Evolutionary conservation across 2,113 vertebrate genomes (phyloP), one percentile per base, ranked within the genome.

Genomic region (Baryphthengus martii): DNA sequence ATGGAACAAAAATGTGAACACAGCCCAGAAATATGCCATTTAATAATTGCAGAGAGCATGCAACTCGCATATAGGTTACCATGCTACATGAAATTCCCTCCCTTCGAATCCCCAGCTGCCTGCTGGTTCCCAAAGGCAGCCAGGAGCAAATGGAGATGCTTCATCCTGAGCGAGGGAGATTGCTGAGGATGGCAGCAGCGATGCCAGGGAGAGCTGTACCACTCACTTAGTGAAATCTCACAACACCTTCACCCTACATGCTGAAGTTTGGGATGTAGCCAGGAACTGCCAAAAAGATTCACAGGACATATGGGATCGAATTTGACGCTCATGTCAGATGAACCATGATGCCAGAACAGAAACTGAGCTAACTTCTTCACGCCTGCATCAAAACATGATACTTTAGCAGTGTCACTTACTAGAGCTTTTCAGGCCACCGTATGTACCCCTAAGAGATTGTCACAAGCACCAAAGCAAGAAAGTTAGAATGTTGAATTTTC

Each of bases 271-370:
- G 92, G 94, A 74, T 10, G 39, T n/a, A 70, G 95, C 94, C 96
- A 97, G 91, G 78, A 96, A 44, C 95, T 96, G 96, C 95, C 95
- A 94, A n/a, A 93, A 83, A 93, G 80, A 96, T 97, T 97, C 95
- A 94, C 95, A 95, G 93, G 90, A 85, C 94, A 96, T 93, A 94
- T 96, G 95, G 95, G 93, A 94, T 96, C 5, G 85, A 90, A 94
- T 94, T 90, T 14, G 4, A 83, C 56, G 21, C 88, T 96, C 93
- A 90, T 96, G 93, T 83, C 94, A 96, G 90, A 93, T 94, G 95
- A 97, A 47, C 94, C 5, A 33, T 13, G 55, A 28, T 94, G 94
- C 94, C 95, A 97, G 95, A 90, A 97, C 58, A 93, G 79, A 96
- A 95, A 93, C 91, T 71, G 72, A 94, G 79, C 90, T 94, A 73